A percentile compares a stretch with the other conserved stretches of the same genome.
These are phyloP conservation scores for Bos javanicus DNA, from an alignment of 2,113 vertebrate genomes.

Conservation along the genomic window DNA sequence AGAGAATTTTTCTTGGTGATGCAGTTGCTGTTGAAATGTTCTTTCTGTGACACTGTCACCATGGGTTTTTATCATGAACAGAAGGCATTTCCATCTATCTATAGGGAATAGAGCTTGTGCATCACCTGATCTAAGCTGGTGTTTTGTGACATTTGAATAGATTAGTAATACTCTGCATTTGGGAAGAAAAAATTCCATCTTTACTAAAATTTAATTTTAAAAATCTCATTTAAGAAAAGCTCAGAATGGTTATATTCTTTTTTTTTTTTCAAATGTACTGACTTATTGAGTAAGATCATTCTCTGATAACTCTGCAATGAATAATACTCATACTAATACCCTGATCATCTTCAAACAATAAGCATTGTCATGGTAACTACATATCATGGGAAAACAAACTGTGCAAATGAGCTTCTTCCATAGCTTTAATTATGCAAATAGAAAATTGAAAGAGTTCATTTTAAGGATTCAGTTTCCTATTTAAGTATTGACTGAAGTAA, in stretches of 20 bases:
- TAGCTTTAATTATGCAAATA: conserved; percentile 70
- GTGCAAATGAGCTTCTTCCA: conserved; percentile 66
- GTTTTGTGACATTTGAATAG: conserved; percentile 70
- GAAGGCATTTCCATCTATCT: conserved; percentile 51
- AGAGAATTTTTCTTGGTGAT: neutral
- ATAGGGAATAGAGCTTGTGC: conserved; percentile 30
- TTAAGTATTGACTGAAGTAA: conserved; percentile 62
- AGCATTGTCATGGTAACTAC: conserved; percentile 62
- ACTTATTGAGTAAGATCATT: conserved; percentile 44
- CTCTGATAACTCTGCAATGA: conserved; percentile 58
- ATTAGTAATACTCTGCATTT: conserved; percentile 66
- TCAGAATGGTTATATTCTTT: conserved; percentile 41
- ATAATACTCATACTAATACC: conserved; percentile 65
- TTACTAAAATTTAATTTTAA: conserved; percentile 61
- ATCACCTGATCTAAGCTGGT: conserved; percentile 47
- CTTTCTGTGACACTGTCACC: neutral
- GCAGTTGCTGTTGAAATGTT: neutral
- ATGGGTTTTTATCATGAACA: conserved; percentile 22
- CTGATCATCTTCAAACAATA: conserved; percentile 68
- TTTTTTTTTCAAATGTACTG: neutral
- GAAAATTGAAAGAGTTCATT: conserved; percentile 63
- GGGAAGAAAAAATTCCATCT: conserved; percentile 32
- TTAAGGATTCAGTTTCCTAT: conserved; percentile 52
- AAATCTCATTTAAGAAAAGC: conserved; percentile 54
- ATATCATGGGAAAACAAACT: conserved; percentile 72